Evolutionary conservation across 2,113 vertebrate species (phyloP).

Genomic region (Accipiter cooperii): DNA sequence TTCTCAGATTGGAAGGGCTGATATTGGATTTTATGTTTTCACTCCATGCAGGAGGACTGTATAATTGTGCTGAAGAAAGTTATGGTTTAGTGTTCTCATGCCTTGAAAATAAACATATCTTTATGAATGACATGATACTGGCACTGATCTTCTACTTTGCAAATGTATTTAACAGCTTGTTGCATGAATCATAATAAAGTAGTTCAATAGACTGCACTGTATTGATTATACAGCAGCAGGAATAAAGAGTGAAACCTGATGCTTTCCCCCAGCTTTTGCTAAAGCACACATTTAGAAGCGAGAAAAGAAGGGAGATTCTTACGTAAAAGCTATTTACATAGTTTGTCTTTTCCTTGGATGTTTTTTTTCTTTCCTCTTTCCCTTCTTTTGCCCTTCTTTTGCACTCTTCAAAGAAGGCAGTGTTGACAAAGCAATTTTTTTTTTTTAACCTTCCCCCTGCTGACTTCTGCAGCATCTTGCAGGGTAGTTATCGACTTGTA

Average conservation of each 20-base stretch:
- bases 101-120: not conserved
- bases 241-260: not conserved
- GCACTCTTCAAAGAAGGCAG: not conserved
- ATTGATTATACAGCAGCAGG: not conserved
- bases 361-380: not conserved
- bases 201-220: not conserved
- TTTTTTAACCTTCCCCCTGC: not conserved
- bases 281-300: not conserved
- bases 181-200: constrained; percentile 3
- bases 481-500: accelerated
- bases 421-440: not conserved
- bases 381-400: not conserved
- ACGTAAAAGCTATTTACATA: not conserved
- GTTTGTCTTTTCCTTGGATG: not conserved
- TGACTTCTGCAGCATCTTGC: not conserved
- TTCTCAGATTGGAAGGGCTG: not conserved
- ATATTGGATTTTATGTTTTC: not conserved
- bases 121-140: not conserved
- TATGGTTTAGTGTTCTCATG: not conserved
- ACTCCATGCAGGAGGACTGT: not conserved
- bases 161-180: constrained; percentile 18
- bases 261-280: not conserved
- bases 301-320: not conserved
- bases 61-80: not conserved
- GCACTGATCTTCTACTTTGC: not conserved